phyloP scores from a whole-genome alignment of 53 echinoderm and acorn worm species.

The Apostichopus leukothele region DNA sequence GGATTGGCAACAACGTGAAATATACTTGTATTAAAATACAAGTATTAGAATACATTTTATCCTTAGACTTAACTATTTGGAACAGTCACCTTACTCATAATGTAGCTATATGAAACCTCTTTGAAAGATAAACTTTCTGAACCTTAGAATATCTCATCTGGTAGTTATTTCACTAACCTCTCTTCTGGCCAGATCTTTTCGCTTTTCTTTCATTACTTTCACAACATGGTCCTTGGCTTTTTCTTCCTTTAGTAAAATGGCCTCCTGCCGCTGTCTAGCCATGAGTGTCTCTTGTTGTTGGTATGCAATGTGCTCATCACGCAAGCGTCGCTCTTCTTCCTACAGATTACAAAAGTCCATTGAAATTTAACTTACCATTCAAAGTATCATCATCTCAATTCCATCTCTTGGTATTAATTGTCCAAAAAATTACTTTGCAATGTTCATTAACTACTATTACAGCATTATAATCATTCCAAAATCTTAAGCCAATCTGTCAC shows the following conservation, averaged over 20 bases:
- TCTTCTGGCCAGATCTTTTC: conserved; percentile 84
- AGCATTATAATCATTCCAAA: no score
- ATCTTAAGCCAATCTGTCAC: no score
- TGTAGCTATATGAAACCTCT: no score
- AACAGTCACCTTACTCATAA: no score
- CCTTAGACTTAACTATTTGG: no score
- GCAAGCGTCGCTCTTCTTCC: conserved; percentile 91
- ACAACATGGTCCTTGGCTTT: conserved; percentile 87
- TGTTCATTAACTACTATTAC: no score
- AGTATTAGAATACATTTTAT: no score
- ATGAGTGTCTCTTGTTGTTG: conserved; percentile 90
- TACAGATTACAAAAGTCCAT: conserved; percentile 15
- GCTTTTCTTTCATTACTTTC: conserved; percentile 89
- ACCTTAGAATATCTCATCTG: neutral
- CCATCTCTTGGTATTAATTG: no score
- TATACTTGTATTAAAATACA: no score
- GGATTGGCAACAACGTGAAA: no score
- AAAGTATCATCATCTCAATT: no score
- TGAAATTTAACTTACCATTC: neutral
- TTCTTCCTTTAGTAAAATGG: conserved; percentile 81
- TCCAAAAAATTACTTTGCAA: no score
- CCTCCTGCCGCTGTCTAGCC: conserved; percentile 83
- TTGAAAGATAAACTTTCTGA: neutral
- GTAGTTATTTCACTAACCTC: conserved; percentile 62
- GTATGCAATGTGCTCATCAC: conserved; percentile 97